Evolutionary conservation across 2,797 vertebrate genomes (phyloP).

Genomic region (Gallinago stenura): DNA sequence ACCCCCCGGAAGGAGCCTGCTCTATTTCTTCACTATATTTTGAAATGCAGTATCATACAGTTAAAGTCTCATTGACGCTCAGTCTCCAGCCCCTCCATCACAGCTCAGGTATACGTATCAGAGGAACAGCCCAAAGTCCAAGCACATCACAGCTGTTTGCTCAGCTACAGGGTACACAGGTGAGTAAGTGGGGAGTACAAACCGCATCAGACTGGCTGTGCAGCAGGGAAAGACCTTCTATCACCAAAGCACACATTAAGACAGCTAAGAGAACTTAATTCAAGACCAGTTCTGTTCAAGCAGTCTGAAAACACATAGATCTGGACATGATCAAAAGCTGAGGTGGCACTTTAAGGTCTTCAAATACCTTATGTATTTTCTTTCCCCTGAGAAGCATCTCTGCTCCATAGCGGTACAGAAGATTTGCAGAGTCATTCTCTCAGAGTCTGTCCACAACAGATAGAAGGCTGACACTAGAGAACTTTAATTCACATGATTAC

Average conservation of each 20-base stretch:
- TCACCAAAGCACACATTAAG: neutral
- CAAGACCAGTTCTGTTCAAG: neutral
- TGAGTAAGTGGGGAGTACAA: neutral
- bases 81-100: neutral
- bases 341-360: neutral
- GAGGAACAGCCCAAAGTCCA: neutral
- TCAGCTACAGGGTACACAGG: neutral
- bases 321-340: neutral
- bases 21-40: neutral
- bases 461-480: neutral
- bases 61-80: neutral
- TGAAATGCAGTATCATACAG: neutral
- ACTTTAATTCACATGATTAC: neutral
- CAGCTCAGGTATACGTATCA: neutral
- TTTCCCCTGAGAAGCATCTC: neutral
- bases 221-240: neutral
- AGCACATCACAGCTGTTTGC: neutral
- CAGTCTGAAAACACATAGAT: neutral
- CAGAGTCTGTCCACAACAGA: neutral
- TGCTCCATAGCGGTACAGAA: neutral
- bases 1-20: neutral
- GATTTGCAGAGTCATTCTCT: conserved; percentile 38
- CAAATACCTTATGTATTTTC: neutral
- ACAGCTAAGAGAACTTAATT: neutral
- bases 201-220: neutral